These are phyloP conservation scores for Galeruca laticollis DNA, from an alignment of 2,888 invertebrate species.

Conservation along the genomic window DNA sequence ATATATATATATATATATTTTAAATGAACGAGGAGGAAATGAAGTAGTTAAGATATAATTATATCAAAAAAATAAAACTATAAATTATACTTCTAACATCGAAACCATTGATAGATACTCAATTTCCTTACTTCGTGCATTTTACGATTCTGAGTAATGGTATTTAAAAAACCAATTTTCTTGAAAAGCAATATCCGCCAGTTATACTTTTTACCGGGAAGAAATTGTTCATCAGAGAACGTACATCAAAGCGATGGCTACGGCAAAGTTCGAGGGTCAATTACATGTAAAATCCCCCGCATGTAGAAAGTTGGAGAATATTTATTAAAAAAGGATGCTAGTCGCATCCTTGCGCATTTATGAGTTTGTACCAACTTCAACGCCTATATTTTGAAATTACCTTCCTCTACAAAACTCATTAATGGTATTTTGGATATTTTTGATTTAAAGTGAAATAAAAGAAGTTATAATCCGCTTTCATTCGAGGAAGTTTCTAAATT, in stretches of 20 bases:
- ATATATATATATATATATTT: too few relatives aligned
- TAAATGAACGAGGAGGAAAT: too few relatives aligned
- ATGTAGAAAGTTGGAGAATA: background rate
- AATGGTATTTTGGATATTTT: background rate
- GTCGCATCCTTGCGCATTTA: background rate
- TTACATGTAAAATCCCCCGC: conserved; percentile 2
- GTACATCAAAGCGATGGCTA: conserved; percentile 3
- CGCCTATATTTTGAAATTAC: background rate
- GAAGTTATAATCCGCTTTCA: too few relatives aligned
- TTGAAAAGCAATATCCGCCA: conserved; percentile 28
- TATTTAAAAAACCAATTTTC: conserved; percentile 28
- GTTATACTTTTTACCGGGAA: conserved; percentile 14
- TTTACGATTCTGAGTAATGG: conserved; percentile 13
- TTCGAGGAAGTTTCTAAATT: too few relatives aligned
- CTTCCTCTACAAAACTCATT: background rate
- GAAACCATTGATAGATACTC: conserved; percentile 9
- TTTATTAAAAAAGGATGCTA: conserved; percentile 5
- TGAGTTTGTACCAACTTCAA: background rate
- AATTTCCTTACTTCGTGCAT: conserved; percentile 25
- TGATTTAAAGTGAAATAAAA: background rate
- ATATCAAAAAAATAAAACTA: background rate
- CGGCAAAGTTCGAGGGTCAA: conserved; percentile 8
- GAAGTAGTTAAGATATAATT: too few relatives aligned
- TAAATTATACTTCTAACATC: background rate
- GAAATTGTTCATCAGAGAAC: conserved; percentile 26